Evolutionary conservation across 2,888 invertebrate genomes (phyloP), one percentile per base, ranked within the genome.

Genomic region (Emmelina monodactyla): DNA sequence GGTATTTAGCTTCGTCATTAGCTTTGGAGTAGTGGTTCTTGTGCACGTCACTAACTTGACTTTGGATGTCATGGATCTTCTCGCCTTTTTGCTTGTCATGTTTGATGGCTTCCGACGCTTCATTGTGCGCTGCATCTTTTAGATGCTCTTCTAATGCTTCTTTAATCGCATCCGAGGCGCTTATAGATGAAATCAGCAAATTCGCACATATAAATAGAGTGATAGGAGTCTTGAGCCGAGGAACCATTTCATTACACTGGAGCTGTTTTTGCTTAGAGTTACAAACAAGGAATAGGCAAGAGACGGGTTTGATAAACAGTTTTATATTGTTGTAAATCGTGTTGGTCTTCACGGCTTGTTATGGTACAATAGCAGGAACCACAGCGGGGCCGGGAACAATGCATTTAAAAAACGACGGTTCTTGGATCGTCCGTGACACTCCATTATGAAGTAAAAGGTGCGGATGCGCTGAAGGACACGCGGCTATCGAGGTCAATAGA

Each of bases 331-430:
- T 53, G 50, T 53, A 53, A 63, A 63, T 60, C 59, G 63, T 59
- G 62, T 62, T 63, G 63, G 55, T 62, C 64, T 79, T 81, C 80
- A 70, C 64, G 78, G 69, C 46, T 41, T 42, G 58, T 80, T 65
- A 67, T 49, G 55, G 53, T 50, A 81, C 80, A 81, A 81, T 80
- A 66, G 63, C 70, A 73, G 81, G 81, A 81, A 80, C 62, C 65
- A 60, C 67, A 67, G 68, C 58, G 49, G 49, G 52, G 46, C 46
- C 44, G 53, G 56, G 57, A 58, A 78, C 76, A 78, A 75, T 75
- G 59, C 55, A 41, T 46, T 42, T 45, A 49, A 50, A 51, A 47
- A 57, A 52, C 54, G 41, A 37, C 45, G 43, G 38, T 29, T 14
- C 13, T 29, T 29, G 53, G 48, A 37, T 46, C 52, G 73, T 64